These are phyloP conservation scores for Teleogryllus occipitalis DNA, from an alignment of 1,140 invertebrate genomes.

Conservation along the genomic window DNA sequence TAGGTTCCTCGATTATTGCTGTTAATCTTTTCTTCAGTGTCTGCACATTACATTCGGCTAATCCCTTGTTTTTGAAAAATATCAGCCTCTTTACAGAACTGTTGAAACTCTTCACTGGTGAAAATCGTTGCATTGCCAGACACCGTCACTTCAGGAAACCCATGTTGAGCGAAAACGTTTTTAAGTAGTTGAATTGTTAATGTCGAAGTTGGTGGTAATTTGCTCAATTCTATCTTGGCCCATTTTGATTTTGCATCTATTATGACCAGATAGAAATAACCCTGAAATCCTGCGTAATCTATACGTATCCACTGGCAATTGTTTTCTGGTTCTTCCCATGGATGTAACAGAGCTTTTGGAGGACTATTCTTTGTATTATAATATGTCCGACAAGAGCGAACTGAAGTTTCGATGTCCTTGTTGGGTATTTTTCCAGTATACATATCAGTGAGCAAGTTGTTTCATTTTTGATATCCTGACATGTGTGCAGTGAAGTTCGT, in stretches of 20 bases:
- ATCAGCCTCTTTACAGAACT: slow-evolving; percentile 27
- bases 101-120: slow-evolving; percentile 25
- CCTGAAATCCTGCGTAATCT: slow-evolving; percentile 39
- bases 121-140: slow-evolving; percentile 25
- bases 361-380: slow-evolving; percentile 10
- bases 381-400: background rate
- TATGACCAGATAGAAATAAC: slow-evolving; percentile 33
- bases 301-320: slow-evolving; percentile 41
- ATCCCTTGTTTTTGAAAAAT: slow-evolving; percentile 31
- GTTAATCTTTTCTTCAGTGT: slow-evolving; percentile 29
- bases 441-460: background rate
- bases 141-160: slow-evolving; percentile 14
- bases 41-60: slow-evolving; percentile 32
- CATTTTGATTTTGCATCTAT: background rate
- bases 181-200: background rate
- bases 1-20: background rate
- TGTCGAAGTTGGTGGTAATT: background rate
- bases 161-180: background rate
- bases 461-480: background rate
- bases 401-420: background rate
- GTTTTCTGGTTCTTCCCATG: slow-evolving; percentile 33
- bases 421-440: background rate
- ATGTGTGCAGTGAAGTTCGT: background rate
- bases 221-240: background rate
- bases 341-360: slow-evolving; percentile 26